Base-by-base conservation (phyloP, 2,888 invertebrate genomes). In the Octonoba sinensis region DNA sequence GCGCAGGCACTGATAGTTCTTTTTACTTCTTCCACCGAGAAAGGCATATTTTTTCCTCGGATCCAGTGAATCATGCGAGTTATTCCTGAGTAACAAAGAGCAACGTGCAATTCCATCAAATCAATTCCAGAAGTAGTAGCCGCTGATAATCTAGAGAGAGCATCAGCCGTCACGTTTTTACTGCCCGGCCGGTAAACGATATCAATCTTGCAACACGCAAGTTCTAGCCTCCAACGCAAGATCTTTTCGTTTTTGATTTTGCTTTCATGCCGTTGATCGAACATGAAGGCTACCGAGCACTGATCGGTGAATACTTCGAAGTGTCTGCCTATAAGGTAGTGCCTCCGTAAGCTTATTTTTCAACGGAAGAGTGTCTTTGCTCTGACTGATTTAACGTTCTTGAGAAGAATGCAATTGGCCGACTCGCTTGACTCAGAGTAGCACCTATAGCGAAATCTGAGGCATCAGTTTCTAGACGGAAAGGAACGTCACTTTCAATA, bases 241-340 rank as follows among this genome's bases (percentile, higher is more conserved):
- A 84, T 83, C 67, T 85, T 84, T 24, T 83, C 73, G 66, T 84
- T 83, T 73, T 85, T 84, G 13, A 85, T 79, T 64, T 84, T 84
- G 13, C 78, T 71, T 16, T n/a, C 16, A 20, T 81, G 69, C 3
- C 60, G 44, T 44, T 79, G 57, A 57, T 84, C 74, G 27, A 83
- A 82, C 72, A 83, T 81, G 49, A 83, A 85, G 16, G 79, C 47
- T 11, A 84, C 84, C 27, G 84, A 76, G 24, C 51, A 44, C 62
- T 85, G 85, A 47, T 85, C 84, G 54, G 85, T 84, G 46, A 86
- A 22, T 13, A 84, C 44, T 18, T 57, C 67, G 62, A 86, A 86
- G 20, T 72, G 84, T 15, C 22, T 60, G 18, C 72, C 46, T 18
- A 71, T 60, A 16, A 83, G n/a, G n/a, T n/a, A n/a, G n/a, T n/a